Conservation (phyloP, 2,113 vertebrate species). For the Baryphthengus martii region DNA sequence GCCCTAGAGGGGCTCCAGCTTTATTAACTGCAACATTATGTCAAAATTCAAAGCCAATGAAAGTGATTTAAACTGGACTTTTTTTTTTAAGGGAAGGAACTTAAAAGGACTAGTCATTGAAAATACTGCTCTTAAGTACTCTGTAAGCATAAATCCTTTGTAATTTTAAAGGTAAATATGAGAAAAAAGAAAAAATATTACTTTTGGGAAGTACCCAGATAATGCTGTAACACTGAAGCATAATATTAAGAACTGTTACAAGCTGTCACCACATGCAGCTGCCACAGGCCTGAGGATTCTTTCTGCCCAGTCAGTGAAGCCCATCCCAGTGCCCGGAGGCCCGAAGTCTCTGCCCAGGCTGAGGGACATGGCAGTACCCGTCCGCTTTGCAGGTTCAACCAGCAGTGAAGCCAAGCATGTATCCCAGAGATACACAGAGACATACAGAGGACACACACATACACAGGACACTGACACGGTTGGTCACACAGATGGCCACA, state of each 20-base stretch:
- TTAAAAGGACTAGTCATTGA: background rate
- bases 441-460: no score
- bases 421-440: background rate
- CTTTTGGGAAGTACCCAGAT: background rate
- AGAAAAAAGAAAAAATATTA: background rate
- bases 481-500: accelerated
- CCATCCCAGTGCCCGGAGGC: accelerated
- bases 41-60: background rate
- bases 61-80: background rate
- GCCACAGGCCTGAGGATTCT: background rate
- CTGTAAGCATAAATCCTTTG: background rate
- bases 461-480: accelerated
- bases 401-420: background rate
- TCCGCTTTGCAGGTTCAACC: background rate
- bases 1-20: background rate
- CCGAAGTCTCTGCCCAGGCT: background rate
- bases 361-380: accelerated
- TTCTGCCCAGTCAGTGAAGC: background rate
- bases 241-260: background rate
- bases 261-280: background rate
- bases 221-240: background rate
- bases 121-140: background rate
- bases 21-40: background rate
- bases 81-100: background rate
- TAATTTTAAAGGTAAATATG: background rate